Evolutionary conservation across 2,888 invertebrate genomes (phyloP).

Genomic region (Barypeithes pellucidus): DNA sequence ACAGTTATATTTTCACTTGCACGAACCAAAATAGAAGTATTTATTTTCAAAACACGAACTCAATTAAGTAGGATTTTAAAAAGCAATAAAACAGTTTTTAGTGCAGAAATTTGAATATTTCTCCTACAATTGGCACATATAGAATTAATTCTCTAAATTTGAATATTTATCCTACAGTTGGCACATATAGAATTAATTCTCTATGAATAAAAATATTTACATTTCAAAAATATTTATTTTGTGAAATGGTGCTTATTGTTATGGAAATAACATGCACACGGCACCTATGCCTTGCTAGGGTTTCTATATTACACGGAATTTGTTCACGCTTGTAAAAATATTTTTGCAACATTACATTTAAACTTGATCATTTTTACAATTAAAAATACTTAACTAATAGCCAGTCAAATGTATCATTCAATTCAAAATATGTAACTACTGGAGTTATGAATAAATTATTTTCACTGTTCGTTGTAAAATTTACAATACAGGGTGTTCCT

Average conservation of each 20-base stretch:
- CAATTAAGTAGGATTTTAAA: conserved; percentile 4
- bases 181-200: conserved; percentile 12
- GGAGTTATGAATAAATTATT: too few relatives aligned
- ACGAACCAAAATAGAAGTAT: neutral
- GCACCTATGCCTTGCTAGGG: too few relatives aligned
- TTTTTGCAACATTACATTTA: too few relatives aligned
- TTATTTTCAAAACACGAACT: neutral
- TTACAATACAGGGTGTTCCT: too few relatives aligned
- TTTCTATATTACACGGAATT: too few relatives aligned
- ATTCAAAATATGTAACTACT: too few relatives aligned
- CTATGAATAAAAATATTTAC: neutral
- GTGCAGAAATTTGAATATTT: conserved; percentile 12
- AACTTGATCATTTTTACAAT: too few relatives aligned
- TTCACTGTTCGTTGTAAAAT: too few relatives aligned
- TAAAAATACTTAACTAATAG: too few relatives aligned
- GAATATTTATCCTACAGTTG: neutral
- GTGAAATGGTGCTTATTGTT: neutral
- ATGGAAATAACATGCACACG: too few relatives aligned
- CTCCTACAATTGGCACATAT: neutral
- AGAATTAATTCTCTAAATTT: neutral
- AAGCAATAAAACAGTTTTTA: conserved; percentile 8
- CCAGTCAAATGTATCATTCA: too few relatives aligned
- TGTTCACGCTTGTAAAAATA: too few relatives aligned
- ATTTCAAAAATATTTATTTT: conserved; percentile 5
- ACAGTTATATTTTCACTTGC: neutral